These are phyloP conservation scores for Leucophora obtusa DNA, from an alignment of 2,888 invertebrate species.

Conservation along the genomic window DNA sequence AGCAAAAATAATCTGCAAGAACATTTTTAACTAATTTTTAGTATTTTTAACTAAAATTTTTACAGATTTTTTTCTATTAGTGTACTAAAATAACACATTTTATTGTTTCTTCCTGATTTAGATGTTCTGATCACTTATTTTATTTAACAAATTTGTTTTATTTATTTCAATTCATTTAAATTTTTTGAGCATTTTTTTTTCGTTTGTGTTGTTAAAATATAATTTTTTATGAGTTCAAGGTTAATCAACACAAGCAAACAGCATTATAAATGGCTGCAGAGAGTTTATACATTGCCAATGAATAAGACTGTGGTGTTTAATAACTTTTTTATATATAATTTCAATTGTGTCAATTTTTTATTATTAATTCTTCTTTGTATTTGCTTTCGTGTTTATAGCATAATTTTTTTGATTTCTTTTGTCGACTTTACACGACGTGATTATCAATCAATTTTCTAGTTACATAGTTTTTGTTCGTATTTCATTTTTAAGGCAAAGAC, in stretches of 20 bases:
- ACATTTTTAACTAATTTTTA: too few species aligned
- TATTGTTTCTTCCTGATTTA: slow-evolving; percentile 48
- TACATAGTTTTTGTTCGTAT: slow-evolving; percentile 12
- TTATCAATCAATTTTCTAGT: slow-evolving; percentile 47
- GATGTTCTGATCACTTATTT: slow-evolving; percentile 53
- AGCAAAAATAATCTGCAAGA: too few species aligned
- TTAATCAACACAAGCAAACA: slow-evolving; percentile 46
- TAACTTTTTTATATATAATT: slow-evolving; percentile 14
- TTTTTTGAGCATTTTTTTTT: slow-evolving; percentile 30
- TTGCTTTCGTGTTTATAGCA: slow-evolving; percentile 1
- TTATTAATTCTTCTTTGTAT: slow-evolving; percentile 30
- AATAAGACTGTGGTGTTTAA: slow-evolving; percentile 27
- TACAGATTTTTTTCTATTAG: too few species aligned
- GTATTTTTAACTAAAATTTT: too few species aligned
- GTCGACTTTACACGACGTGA: slow-evolving; percentile 39
- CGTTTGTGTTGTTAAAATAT: slow-evolving; percentile 28
- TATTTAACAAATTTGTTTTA: too few species aligned
- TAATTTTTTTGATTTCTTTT: slow-evolving; percentile 24
- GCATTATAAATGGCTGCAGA: slow-evolving; percentile 44
- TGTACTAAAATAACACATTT: too few species aligned
- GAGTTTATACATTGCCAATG: slow-evolving; percentile 42
- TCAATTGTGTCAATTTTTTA: slow-evolving; percentile 27
- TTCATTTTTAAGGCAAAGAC: slow-evolving; percentile 28
- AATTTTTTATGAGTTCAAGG: slow-evolving; percentile 61
- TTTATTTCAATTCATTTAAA: slow-evolving; percentile 49